Conservation (phyloP, 2,113 vertebrate genomes). For the Carassius gibelio region DNA sequence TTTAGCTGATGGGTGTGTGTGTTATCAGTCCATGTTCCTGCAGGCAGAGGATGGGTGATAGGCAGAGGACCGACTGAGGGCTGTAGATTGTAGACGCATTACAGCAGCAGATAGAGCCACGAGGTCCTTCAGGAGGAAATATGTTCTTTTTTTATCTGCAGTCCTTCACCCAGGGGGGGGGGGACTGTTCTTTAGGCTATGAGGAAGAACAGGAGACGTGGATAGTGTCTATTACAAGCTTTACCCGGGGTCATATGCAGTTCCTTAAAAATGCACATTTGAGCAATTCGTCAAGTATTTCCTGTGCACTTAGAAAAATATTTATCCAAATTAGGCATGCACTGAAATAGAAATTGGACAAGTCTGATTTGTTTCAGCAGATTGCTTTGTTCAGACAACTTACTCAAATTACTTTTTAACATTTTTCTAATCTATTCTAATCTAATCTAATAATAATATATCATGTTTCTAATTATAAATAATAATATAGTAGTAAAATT, state of each 20-base stretch:
- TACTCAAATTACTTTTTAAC: too few relatives aligned
- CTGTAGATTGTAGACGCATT: background rate
- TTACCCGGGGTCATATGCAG: background rate
- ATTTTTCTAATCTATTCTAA: background rate
- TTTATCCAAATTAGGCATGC: conserved; percentile 3
- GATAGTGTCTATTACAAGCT: conserved; percentile 26
- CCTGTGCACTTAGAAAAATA: background rate
- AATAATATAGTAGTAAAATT: too few relatives aligned
- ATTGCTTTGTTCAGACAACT: background rate
- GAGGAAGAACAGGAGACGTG: conserved; percentile 17
- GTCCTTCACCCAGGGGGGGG: conserved; percentile 31
- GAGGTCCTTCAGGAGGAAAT: conserved; percentile 39
- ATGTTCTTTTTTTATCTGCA: conserved; percentile 39
- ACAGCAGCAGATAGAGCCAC: conserved; percentile 39
- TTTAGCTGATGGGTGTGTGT: conserved; percentile 14
- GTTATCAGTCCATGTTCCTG: conserved; percentile 37
- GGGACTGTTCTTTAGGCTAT: background rate
- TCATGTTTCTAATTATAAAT: background rate
- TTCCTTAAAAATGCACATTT: background rate
- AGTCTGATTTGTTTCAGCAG: background rate
- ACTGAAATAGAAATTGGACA: background rate
- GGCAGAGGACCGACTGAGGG: conserved; percentile 23
- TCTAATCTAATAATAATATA: background rate
- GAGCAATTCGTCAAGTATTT: background rate
- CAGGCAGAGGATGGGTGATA: conserved; percentile 14